Evolutionary conservation across 2,113 vertebrate genomes (phyloP).

Genomic region (Nesogale talazaci): DNA sequence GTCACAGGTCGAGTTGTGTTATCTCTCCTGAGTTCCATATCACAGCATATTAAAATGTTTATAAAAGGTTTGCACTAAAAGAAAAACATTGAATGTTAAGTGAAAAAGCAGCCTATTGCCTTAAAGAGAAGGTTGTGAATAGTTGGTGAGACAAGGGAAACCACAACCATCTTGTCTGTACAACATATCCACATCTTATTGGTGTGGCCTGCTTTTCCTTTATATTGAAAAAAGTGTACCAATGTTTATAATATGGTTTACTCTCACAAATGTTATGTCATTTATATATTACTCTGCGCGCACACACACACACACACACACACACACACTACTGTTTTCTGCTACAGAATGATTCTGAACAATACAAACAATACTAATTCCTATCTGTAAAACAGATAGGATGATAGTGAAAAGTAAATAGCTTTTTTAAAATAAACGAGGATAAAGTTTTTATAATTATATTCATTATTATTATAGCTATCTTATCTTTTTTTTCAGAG

Average conservation of each 20-base stretch:
- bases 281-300: not conserved
- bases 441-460: not conserved
- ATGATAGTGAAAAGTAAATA: constrained; percentile 24
- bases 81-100: not conserved
- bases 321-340: not conserved
- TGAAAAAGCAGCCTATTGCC: not conserved
- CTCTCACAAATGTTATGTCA: not conserved
- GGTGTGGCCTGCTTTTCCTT: not conserved
- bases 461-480: not conserved
- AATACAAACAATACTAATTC: not conserved
- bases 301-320: not conserved
- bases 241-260: not conserved
- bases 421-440: not conserved
- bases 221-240: not conserved
- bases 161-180: not conserved
- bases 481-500: not conserved
- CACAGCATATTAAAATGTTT: no score
- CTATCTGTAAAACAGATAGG: not conserved
- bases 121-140: not conserved
- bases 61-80: no score
- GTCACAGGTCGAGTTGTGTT: no score
- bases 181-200: not conserved
- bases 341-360: not conserved
- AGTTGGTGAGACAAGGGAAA: not conserved
- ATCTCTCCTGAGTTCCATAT: no score